These are phyloP conservation scores for Ostrea edulis DNA, from an alignment of 1,140 invertebrate genomes.

Conservation along the genomic window DNA sequence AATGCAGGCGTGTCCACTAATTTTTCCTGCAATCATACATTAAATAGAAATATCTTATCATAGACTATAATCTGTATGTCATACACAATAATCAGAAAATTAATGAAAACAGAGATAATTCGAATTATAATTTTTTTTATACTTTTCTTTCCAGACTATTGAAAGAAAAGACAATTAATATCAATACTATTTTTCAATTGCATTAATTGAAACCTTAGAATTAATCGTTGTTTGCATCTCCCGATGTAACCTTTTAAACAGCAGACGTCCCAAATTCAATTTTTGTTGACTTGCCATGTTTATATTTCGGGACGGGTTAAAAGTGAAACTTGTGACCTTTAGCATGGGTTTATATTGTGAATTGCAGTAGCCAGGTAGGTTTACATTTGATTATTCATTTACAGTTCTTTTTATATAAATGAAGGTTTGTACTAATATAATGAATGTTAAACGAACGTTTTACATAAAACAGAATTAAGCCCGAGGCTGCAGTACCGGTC, in stretches of 20 bases:
- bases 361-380: too few species aligned
- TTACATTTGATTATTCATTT: too few species aligned
- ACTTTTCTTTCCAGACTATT: too few species aligned
- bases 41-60: background rate
- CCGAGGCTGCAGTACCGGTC: background rate
- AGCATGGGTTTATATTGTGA: too few species aligned
- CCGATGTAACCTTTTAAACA: background rate
- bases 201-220: background rate
- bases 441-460: background rate
- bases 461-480: background rate
- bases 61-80: too few species aligned
- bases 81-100: too few species aligned
- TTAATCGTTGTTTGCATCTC: background rate
- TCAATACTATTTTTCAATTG: background rate
- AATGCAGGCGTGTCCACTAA: background rate
- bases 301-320: background rate
- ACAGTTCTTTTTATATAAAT: too few species aligned
- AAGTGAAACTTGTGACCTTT: background rate
- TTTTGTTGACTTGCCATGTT: conserved; percentile 18
- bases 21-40: background rate
- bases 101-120: background rate
- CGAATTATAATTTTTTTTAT: background rate
- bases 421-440: too few species aligned
- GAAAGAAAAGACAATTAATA: background rate
- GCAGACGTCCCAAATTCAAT: background rate